A percentile compares a stretch with the other conserved stretches of the same genome.
phyloP scores from a whole-genome alignment of 2,113 vertebrate genomes.

The Proterorhinus semilunaris region DNA sequence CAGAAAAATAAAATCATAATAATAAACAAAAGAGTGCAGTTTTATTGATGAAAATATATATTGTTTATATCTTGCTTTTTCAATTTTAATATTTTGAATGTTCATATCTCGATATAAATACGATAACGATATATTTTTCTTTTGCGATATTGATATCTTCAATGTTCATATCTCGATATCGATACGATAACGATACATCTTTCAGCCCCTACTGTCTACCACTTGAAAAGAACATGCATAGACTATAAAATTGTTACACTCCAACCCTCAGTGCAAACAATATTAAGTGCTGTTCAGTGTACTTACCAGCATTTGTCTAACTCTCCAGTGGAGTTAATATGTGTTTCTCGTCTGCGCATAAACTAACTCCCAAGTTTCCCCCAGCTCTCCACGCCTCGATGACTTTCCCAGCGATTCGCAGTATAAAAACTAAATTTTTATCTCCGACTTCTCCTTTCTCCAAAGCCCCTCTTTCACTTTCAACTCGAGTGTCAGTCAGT shows the following conservation, averaged over 20 bases:
- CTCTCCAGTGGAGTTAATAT: not conserved
- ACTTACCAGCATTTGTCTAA: not conserved
- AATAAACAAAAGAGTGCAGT: too few relatives aligned
- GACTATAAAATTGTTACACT: not conserved
- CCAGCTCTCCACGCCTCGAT: conserved; percentile 28
- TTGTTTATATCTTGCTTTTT: too few relatives aligned
- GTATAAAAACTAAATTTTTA: conserved; percentile 32
- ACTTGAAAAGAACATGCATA: not conserved
- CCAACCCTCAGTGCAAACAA: not conserved
- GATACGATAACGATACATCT: too few relatives aligned
- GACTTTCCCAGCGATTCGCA: conserved; percentile 35
- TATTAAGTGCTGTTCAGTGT: not conserved
- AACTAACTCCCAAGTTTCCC: conserved; percentile 14
- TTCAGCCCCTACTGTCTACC: too few relatives aligned
- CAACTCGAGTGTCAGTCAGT: conserved; percentile 41
- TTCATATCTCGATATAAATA: too few relatives aligned
- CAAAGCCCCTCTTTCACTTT: conserved; percentile 30
- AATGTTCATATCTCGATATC: too few relatives aligned
- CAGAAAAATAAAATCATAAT: too few relatives aligned
- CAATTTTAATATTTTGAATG: too few relatives aligned
- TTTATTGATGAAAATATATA: too few relatives aligned
- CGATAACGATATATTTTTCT: too few relatives aligned
- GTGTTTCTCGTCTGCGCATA: not conserved
- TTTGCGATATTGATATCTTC: too few relatives aligned
- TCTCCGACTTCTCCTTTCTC: conserved; percentile 19